A percentile compares a stretch with the other conserved stretches of the same genome.
phyloP scores from a whole-genome alignment of 2,113 vertebrate species.

The Melanostigma gelatinosum region DNA sequence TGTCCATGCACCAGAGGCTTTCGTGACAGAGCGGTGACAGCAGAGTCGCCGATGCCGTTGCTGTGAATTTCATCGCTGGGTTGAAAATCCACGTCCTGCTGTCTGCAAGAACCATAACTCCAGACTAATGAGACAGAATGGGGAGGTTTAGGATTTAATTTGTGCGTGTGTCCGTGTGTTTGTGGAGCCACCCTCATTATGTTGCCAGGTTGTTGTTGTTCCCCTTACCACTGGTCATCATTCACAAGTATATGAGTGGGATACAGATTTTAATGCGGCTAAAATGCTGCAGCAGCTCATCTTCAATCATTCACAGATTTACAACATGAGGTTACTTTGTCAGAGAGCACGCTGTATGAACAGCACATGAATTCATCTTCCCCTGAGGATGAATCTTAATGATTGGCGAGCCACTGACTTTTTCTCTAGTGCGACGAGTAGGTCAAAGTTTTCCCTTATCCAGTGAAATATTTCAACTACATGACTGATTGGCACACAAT shows the following conservation, averaged over 20 bases:
- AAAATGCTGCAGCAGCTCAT: background rate
- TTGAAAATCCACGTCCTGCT: slow-evolving; percentile 44
- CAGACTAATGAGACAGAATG: slow-evolving; percentile 38
- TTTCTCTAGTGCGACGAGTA: too few species aligned
- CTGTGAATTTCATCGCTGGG: slow-evolving; percentile 40
- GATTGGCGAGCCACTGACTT: background rate
- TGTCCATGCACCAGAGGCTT: slow-evolving; percentile 53
- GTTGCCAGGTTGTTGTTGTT: slow-evolving; percentile 33
- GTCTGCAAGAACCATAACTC: slow-evolving; percentile 51
- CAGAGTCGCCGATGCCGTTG: slow-evolving; percentile 33
- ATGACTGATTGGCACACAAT: background rate
- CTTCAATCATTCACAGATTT: background rate
- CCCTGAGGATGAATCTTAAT: background rate
- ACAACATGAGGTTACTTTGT: background rate
- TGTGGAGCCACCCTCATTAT: slow-evolving; percentile 33
- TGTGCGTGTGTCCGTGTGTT: slow-evolving; percentile 22
- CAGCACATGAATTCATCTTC: background rate
- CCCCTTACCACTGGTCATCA: slow-evolving; percentile 13
- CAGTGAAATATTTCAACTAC: background rate
- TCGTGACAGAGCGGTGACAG: slow-evolving; percentile 53
- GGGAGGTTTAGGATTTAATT: slow-evolving; percentile 16
- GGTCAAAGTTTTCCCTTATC: background rate
- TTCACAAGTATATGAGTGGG: background rate
- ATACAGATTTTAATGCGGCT: slow-evolving; percentile 3
- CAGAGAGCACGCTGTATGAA: background rate